These are phyloP conservation scores for Scylla paramamosain DNA, from an alignment of 1,140 invertebrate genomes.

Conservation along the genomic window DNA sequence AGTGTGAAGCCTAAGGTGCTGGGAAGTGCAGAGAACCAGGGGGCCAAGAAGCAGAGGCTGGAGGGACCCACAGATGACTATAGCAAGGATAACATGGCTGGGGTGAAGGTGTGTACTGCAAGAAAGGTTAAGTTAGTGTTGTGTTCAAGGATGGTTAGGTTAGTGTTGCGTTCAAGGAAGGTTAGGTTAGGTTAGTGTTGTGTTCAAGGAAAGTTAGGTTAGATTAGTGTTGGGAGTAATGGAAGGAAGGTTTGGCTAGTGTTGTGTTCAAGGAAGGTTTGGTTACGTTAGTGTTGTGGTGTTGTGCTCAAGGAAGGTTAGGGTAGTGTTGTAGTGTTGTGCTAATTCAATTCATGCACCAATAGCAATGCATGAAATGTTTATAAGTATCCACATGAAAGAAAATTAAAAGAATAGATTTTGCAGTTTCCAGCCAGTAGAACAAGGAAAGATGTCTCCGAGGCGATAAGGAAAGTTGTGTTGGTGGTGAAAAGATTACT, in stretches of 20 bases:
- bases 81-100: constrained; percentile 41
- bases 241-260: background rate
- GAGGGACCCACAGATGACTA: constrained; percentile 72
- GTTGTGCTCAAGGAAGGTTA: too few relatives aligned
- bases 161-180: background rate
- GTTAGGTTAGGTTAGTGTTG: background rate
- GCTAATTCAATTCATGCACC: too few relatives aligned
- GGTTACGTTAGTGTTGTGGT: background rate
- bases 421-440: too few relatives aligned
- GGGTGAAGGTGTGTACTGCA: constrained; percentile 54
- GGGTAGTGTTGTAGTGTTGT: too few relatives aligned
- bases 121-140: background rate
- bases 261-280: background rate
- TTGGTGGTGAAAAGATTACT: too few relatives aligned
- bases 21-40: constrained; percentile 55
- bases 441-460: too few relatives aligned
- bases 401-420: too few relatives aligned
- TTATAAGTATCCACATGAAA: too few relatives aligned
- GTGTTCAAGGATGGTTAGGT: background rate
- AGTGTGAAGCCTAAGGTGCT: constrained; percentile 59
- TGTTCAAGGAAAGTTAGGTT: background rate
- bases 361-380: too few relatives aligned
- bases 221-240: background rate
- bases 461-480: too few relatives aligned
- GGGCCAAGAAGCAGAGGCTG: constrained; percentile 65